These are phyloP conservation scores for Riptortus pedestris DNA, from an alignment of 1,140 invertebrate species.

Conservation along the genomic window DNA sequence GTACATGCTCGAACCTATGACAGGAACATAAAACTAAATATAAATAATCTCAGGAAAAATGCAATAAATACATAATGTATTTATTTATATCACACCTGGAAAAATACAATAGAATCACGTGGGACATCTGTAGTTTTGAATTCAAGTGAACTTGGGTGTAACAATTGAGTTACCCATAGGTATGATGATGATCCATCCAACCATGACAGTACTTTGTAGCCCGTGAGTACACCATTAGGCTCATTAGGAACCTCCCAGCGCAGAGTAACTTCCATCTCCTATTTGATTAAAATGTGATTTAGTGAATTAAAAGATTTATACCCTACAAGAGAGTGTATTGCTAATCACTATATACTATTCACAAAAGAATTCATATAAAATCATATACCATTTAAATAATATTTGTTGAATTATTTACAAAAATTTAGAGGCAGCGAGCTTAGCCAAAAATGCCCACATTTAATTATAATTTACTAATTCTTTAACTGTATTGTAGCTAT, in stretches of 20 bases:
- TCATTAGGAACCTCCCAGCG: conserved; percentile 66
- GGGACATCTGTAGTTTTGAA: conserved; percentile 47
- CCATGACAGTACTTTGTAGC: conserved; percentile 63
- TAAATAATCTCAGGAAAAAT: too few species aligned
- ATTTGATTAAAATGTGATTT: too few species aligned
- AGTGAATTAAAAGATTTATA: neutral
- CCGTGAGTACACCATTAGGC: conserved; percentile 60
- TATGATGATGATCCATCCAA: conserved; percentile 34
- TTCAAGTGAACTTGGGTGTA: conserved; percentile 37
- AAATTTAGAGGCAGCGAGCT: too few species aligned
- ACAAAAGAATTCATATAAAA: too few species aligned
- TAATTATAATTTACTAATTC: too few species aligned
- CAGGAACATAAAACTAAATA: conserved; percentile 6
- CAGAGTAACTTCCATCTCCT: conserved; percentile 34
- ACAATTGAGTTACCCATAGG: conserved; percentile 33
- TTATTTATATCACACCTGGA: too few species aligned
- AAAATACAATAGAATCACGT: conserved; percentile 57
- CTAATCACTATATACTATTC: too few species aligned
- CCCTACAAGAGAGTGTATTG: too few species aligned
- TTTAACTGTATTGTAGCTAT: too few species aligned
- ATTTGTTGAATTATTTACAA: too few species aligned
- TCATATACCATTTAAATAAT: neutral
- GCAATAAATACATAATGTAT: too few species aligned
- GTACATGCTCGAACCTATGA: conserved; percentile 66
- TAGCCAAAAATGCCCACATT: too few species aligned